These are phyloP conservation scores for Ondatra zibethicus DNA, from an alignment of 2,113 vertebrate genomes.

Conservation along the genomic window DNA sequence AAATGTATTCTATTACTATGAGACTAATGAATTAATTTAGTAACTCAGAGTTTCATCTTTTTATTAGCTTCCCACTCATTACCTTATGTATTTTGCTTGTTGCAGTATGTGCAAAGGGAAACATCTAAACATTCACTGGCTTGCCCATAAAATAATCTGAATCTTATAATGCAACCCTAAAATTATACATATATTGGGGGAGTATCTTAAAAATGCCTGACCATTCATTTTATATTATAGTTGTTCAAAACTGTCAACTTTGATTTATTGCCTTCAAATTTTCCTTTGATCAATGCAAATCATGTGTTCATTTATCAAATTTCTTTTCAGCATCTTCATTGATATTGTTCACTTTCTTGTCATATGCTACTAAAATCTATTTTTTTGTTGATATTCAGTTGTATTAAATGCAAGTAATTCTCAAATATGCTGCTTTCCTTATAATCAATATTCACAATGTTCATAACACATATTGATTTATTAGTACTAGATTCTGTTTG, in stretches of 20 bases:
- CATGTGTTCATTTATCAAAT: constrained; percentile 30
- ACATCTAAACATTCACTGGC: constrained; percentile 36
- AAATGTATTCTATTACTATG: constrained; percentile 58
- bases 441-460: not conserved
- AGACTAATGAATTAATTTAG: constrained; percentile 68
- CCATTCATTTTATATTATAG: constrained; percentile 42
- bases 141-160: not conserved
- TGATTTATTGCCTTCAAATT: constrained; percentile 15
- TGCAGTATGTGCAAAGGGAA: constrained; percentile 52
- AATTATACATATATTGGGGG: constrained; percentile 19
- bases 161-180: constrained; percentile 40
- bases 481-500: constrained; percentile 3
- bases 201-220: constrained; percentile 37
- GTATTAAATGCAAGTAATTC: constrained; percentile 15
- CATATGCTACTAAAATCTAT: constrained; percentile 24
- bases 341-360: constrained; percentile 26
- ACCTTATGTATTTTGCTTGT: constrained; percentile 50
- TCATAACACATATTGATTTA: constrained; percentile 7
- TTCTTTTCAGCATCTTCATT: not conserved
- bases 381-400: constrained; percentile 23
- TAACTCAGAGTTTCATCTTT: constrained; percentile 37
- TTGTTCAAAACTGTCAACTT: constrained; percentile 23
- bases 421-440: not conserved
- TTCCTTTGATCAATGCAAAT: constrained; percentile 57
- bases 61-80: constrained; percentile 58